Evolutionary conservation across 2,797 vertebrate species (phyloP), one percentile per base, ranked within the genome.

Genomic region (Pseudocheirus occidentalis): DNA sequence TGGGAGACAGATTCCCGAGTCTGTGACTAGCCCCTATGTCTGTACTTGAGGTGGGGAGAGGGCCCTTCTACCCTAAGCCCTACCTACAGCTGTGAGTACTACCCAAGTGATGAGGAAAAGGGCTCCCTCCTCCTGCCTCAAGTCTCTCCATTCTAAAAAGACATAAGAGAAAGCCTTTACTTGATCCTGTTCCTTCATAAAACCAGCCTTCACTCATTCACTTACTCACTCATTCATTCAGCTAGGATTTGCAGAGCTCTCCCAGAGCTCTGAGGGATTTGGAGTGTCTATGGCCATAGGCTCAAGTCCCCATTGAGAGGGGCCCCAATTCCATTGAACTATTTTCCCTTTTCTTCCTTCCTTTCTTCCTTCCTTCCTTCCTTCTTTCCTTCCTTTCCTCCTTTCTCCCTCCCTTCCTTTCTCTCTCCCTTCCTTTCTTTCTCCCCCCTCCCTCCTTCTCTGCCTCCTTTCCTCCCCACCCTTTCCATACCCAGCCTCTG

Each of bases 351-450:
- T 50, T 27, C 27, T 40, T 16, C 11, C 18, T 40, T 81, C 34
- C 73, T 58, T 2, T 5, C 46, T 12, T 12, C 5, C 6, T 89
- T 27, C 40, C 40, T 57, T 5, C 28, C 11, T 90, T 2, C 73
- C 50, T 89, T 10, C 18, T 4, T 62, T 4, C 21, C 27, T 52
- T 1, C 50, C 87, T 90, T 3, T 6, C 57, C 29, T 5, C 1
- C 29, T 58, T 55, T n/a, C 10, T 27, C 6, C 0, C 0, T 89
- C 2, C 21, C 10, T 28, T 1, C 6, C 40, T 62, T 6, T 11
- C 1, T 29, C 4, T 2, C 29, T 52, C 3, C 1, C 12, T 28
- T 9, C 46, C 46, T n/a, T 1, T 28, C 9, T 31, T 4, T 24
- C 31, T 52, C 6, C 6, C 50, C 9, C 24, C 46, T n/a, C 53